Base-by-base conservation (phyloP, 1,140 invertebrate genomes). In the Drosophila guanche region DNA sequence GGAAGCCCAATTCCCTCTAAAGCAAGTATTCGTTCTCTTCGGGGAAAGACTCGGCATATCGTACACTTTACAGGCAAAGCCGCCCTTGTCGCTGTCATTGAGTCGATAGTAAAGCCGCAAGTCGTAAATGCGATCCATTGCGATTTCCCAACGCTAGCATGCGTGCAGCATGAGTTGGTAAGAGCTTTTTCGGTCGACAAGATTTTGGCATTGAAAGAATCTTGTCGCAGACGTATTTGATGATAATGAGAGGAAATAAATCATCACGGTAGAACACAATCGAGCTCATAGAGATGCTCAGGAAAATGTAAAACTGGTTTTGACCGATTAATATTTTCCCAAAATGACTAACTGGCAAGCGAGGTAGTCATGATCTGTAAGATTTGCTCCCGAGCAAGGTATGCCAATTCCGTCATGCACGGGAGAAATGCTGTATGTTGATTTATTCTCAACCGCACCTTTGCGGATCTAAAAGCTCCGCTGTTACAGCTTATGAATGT, bases 1-100 rank as follows among this genome's bases (percentile, higher is more conserved):
- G n/a, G 25, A 50, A 16, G 33, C 10, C 5, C 27, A 5, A 27
- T 27, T 48, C 2, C 20, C 14, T 22, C 16, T 7, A 27, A 27
- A 27, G 5, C 27, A 27, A 5, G 6, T 27, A 0, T n/a, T 29
- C 2, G n/a, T 14, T 6, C 12, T 10, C 27, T 20, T 45, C 20
- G 6, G 54, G 1, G 14, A 16, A 63, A 74, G 45, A 68, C 27
- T 8, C 45, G 47, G 14, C 52, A 61, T 27, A 6, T 16, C 0
- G 52, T 61, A 42, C n/a, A 53, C 6, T 74, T 63, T 40, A n/a
- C 51, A n/a, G 22, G 66, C 25, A 51, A 20, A 2, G 29, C 41
- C 16, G 6, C 7, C 0, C n/a, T 69, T 8, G 7, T 59, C 4
- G 62, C 27, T 43, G 27, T 46, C 12, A 23, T 72, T 2, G 57